Conservation (phyloP, 1,140 invertebrate species). For the Sitobion miscanthi region DNA sequence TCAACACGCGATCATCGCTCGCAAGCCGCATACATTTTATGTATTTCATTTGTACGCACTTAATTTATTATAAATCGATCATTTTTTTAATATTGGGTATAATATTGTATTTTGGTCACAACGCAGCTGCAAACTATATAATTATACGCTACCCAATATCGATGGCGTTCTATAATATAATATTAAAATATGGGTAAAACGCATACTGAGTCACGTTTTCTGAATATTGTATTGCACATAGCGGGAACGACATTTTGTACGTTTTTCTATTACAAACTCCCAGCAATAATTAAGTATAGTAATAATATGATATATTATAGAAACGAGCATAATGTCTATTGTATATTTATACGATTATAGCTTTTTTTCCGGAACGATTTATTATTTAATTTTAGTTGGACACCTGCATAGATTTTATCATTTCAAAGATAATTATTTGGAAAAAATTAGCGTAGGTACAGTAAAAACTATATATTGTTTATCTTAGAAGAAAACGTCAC, state of each 20-base stretch:
- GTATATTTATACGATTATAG: not conserved
- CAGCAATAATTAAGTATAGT: too few species aligned
- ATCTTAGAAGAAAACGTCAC: too few species aligned
- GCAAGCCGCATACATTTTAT: not conserved
- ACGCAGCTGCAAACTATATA: not conserved
- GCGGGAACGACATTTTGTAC: not conserved
- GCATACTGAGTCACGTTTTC: not conserved
- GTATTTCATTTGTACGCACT: not conserved
- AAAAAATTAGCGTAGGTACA: not conserved
- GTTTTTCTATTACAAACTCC: not conserved
- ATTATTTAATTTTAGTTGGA: not conserved
- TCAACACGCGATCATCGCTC: not conserved
- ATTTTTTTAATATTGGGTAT: not conserved
- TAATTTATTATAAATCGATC: not conserved
- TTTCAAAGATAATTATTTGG: not conserved
- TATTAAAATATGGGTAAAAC: slow-evolving; percentile 13
- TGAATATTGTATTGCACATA: not conserved
- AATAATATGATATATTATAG: too few species aligned
- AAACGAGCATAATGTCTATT: too few species aligned
- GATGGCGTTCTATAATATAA: not conserved
- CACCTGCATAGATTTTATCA: not conserved
- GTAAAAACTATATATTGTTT: not conserved
- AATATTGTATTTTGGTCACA: not conserved
- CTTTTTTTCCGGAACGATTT: not conserved
- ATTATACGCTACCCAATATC: not conserved